phyloP scores from a whole-genome alignment of 2,113 vertebrate species.

The Malurus elegans region DNA sequence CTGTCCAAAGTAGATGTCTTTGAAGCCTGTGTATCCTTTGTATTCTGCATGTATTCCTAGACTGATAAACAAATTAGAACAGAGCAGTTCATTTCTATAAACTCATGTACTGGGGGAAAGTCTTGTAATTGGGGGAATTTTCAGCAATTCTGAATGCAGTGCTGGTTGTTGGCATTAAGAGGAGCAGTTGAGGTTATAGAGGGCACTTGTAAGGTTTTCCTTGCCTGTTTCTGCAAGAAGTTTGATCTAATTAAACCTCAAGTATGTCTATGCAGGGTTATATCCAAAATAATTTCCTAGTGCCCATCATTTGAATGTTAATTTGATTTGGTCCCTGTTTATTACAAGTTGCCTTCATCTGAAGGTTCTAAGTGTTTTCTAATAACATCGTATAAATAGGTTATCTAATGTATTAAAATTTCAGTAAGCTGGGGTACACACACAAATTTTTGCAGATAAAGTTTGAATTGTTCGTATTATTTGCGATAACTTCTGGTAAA shows the following conservation, averaged over 20 bases:
- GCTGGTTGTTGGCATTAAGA: background rate
- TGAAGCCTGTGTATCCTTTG: background rate
- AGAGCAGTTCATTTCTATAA: background rate
- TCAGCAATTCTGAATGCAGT: background rate
- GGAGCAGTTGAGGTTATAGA: background rate
- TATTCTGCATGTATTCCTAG: background rate
- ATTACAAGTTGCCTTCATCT: background rate
- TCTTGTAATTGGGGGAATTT: background rate
- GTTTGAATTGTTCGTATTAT: background rate
- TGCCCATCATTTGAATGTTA: background rate
- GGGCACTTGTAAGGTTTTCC: background rate
- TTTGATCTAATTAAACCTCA: background rate
- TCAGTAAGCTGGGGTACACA: background rate
- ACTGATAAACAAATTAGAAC: background rate
- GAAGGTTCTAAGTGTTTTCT: background rate
- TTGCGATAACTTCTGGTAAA: background rate
- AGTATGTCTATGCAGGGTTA: background rate
- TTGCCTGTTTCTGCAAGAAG: background rate
- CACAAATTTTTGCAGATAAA: background rate
- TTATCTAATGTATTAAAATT: background rate
- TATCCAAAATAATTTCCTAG: background rate
- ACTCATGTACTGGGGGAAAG: background rate
- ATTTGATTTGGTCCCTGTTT: background rate
- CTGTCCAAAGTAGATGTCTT: background rate
- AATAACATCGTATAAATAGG: background rate